Evolutionary conservation across 2,113 vertebrate species (phyloP).

Genomic region (Micronisus gabar): DNA sequence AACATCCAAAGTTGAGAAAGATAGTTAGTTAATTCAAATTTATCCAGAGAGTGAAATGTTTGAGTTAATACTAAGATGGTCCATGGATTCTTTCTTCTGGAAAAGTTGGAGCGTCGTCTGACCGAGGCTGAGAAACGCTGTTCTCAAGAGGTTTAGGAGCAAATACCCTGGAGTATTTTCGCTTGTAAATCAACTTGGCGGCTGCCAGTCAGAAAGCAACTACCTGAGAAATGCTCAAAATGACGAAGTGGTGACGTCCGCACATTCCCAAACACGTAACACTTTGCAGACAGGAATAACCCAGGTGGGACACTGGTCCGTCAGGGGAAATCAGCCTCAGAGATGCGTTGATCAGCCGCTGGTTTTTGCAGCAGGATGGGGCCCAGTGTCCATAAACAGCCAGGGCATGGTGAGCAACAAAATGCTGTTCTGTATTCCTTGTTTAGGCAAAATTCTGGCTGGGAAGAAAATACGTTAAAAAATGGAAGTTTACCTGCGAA

Average conservation of each 20-base stretch:
- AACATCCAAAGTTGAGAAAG: neutral
- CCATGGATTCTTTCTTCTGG: neutral
- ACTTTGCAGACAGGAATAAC: neutral
- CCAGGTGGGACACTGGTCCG: neutral
- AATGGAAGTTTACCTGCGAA: neutral
- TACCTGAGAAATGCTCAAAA: neutral
- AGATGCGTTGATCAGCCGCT: neutral
- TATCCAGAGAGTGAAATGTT: neutral
- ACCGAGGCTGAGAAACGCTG: rapidly evolving
- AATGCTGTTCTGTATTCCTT: neutral
- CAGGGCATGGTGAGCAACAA: rapidly evolving
- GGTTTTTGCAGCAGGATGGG: neutral
- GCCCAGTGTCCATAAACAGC: neutral
- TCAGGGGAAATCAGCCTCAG: neutral
- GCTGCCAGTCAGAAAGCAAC: neutral
- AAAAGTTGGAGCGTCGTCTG: neutral
- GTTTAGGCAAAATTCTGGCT: neutral
- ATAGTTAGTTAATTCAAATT: neutral
- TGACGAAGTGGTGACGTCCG: neutral
- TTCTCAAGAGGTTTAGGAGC: neutral
- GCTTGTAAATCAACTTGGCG: neutral
- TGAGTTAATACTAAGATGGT: neutral
- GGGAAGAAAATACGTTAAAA: neutral
- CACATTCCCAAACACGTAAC: neutral
- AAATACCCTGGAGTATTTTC: neutral